phyloP scores from a whole-genome alignment of 2,113 vertebrate species.

The Leucopternis melanops region DNA sequence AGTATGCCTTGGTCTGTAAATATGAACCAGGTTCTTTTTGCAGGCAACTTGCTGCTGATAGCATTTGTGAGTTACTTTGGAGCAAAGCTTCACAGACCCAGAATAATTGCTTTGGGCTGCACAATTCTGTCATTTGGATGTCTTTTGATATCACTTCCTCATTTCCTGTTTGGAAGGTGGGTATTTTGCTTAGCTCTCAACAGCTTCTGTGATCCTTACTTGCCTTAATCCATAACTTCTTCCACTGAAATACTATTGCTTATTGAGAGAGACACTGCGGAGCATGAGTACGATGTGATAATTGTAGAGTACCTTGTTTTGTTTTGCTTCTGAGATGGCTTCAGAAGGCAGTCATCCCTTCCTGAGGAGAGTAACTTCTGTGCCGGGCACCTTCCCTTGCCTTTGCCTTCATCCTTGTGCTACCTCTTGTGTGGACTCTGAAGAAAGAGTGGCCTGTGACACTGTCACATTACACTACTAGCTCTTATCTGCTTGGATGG shows the following conservation, averaged over 20 bases:
- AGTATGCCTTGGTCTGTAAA: background rate
- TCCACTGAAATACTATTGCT: background rate
- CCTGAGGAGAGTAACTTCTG: background rate
- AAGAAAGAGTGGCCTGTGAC: background rate
- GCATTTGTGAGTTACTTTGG: slow-evolving; percentile 93
- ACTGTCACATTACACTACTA: background rate
- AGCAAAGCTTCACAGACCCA: slow-evolving; percentile 87
- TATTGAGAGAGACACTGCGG: background rate
- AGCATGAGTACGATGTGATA: background rate
- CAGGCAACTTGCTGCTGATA: slow-evolving; percentile 90
- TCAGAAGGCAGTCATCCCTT: background rate
- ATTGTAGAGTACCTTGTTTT: background rate
- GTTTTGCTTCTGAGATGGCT: background rate
- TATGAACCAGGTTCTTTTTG: background rate
- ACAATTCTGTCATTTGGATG: slow-evolving; percentile 84
- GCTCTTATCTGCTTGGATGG: background rate
- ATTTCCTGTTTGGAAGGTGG: slow-evolving; percentile 90
- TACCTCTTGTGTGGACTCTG: background rate
- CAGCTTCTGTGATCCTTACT: background rate
- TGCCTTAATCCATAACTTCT: background rate
- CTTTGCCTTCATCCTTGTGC: background rate
- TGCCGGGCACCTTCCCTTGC: background rate
- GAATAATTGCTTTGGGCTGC: slow-evolving; percentile 85
- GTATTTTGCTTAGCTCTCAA: background rate
- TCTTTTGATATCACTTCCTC: slow-evolving; percentile 87